phyloP scores from a whole-genome alignment of 2,888 invertebrate species.

The Mythimna vitellina region DNA sequence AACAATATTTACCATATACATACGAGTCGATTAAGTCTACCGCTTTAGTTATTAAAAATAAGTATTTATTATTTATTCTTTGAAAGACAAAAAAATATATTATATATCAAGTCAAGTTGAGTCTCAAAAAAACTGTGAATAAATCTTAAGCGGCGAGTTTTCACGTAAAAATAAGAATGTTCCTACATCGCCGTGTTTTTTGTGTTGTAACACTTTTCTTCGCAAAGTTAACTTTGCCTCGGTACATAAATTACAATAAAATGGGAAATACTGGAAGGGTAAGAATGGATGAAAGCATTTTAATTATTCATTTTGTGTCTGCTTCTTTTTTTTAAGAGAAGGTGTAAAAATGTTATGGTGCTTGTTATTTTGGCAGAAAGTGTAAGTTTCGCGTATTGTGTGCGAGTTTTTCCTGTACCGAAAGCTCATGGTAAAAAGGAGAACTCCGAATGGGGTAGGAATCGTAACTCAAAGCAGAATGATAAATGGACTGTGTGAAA shows the following conservation, averaged over 20 bases:
- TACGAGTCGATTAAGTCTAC: too few relatives aligned
- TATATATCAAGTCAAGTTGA: conserved; percentile 56
- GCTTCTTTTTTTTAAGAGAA: conserved; percentile 18
- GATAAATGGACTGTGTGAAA: background rate
- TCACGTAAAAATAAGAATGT: conserved; percentile 54
- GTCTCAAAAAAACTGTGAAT: conserved; percentile 45
- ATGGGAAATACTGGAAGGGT: conserved; percentile 34
- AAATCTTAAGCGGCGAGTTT: conserved; percentile 52
- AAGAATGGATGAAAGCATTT: conserved; percentile 44
- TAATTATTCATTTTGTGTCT: conserved; percentile 43
- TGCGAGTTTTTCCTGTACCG: background rate
- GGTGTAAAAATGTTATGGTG: conserved; percentile 28
- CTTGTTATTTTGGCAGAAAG: background rate
- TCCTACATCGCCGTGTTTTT: conserved; percentile 46
- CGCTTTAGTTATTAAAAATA: too few relatives aligned
- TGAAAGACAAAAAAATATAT: conserved; percentile 43
- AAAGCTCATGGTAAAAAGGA: background rate
- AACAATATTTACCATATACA: too few relatives aligned
- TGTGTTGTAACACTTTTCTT: conserved; percentile 53
- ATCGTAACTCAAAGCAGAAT: background rate
- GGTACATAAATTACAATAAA: conserved; percentile 56
- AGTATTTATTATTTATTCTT: conserved; percentile 32
- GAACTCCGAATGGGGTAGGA: background rate
- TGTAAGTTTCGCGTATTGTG: background rate
- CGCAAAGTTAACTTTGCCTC: conserved; percentile 43